Evolutionary conservation across 2,888 invertebrate genomes (phyloP).

Genomic region (Tetrapedia diversipes): DNA sequence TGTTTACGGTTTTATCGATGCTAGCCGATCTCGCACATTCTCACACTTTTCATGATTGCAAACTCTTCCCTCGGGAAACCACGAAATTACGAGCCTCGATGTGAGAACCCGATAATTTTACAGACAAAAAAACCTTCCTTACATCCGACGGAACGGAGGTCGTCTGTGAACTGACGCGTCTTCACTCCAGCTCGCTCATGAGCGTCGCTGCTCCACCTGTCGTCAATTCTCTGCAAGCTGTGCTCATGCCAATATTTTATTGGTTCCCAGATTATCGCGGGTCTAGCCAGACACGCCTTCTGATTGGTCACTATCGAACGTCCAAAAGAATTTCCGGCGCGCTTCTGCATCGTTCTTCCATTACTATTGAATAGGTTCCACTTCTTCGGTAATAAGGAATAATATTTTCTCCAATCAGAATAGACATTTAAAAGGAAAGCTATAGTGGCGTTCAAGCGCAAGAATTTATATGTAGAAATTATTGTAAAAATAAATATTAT

Average conservation of each 20-base stretch:
- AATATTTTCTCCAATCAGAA: neutral
- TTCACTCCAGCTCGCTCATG: conserved; percentile 30
- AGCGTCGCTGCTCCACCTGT: conserved; percentile 58
- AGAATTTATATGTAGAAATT: neutral
- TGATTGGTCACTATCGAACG: conserved; percentile 18
- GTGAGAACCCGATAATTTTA: conserved; percentile 35
- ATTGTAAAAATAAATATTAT: too few relatives aligned
- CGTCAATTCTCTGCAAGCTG: neutral
- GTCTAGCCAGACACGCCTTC: too few relatives aligned
- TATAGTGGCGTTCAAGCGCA: neutral
- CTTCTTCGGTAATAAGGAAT: conserved; percentile 5
- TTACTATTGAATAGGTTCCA: conserved; percentile 1
- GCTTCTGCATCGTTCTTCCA: neutral
- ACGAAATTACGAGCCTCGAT: conserved; percentile 23
- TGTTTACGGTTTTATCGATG: conserved; percentile 20
- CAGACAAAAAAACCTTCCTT: conserved; percentile 47
- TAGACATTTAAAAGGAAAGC: neutral
- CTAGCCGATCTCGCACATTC: conserved; percentile 69
- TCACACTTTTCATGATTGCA: conserved; percentile 71
- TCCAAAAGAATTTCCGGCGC: neutral
- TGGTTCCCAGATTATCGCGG: neutral
- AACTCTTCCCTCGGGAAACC: conserved; percentile 22
- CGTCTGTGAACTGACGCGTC: conserved; percentile 74
- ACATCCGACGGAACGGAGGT: conserved; percentile 70
- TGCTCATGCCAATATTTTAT: neutral